phyloP scores from a whole-genome alignment of 2,888 invertebrate species.

The Punctoribates punctum region DNA sequence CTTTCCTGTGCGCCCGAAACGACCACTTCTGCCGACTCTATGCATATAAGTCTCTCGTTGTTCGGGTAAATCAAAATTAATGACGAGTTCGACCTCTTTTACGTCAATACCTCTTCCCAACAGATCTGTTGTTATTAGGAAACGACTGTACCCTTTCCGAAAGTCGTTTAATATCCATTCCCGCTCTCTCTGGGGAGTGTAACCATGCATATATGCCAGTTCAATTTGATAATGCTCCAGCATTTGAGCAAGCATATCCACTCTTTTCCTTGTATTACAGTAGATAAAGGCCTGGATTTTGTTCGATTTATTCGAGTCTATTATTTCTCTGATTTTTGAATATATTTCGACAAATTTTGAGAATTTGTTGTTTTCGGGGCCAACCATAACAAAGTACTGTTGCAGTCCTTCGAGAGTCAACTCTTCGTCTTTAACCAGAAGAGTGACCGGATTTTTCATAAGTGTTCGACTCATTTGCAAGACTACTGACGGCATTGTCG shows the following conservation, averaged over 20 bases:
- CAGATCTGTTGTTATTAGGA: constrained; percentile 95
- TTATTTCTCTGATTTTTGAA: no score
- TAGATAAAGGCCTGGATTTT: constrained; percentile 68
- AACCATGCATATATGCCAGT: constrained; percentile 96
- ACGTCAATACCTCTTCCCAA: constrained; percentile 99
- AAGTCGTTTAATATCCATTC: constrained; percentile 45
- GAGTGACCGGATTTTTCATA: constrained; percentile 93
- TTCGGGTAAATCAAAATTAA: constrained; percentile 99
- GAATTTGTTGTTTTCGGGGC: background rate
- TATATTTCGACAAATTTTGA: background rate
- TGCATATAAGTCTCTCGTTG: constrained; percentile 98
- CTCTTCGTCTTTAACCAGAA: constrained; percentile 97
- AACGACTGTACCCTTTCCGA: constrained; percentile 60
- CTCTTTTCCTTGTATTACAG: constrained; percentile 54
- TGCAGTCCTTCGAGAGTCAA: constrained; percentile 89
- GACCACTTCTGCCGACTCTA: constrained; percentile 91
- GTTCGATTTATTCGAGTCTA: no score
- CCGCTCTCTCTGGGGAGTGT: constrained; percentile 95
- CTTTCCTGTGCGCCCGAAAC: constrained; percentile 98
- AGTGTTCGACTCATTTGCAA: constrained; percentile 95
- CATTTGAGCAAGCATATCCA: constrained; percentile 76
- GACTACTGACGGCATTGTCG: constrained; percentile 97
- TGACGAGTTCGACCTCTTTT: constrained; percentile 98
- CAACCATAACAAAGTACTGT: constrained; percentile 82
- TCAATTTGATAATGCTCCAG: constrained; percentile 94